Base-by-base conservation (phyloP, 2,797 vertebrate genomes). In the Alosa sapidissima region DNA sequence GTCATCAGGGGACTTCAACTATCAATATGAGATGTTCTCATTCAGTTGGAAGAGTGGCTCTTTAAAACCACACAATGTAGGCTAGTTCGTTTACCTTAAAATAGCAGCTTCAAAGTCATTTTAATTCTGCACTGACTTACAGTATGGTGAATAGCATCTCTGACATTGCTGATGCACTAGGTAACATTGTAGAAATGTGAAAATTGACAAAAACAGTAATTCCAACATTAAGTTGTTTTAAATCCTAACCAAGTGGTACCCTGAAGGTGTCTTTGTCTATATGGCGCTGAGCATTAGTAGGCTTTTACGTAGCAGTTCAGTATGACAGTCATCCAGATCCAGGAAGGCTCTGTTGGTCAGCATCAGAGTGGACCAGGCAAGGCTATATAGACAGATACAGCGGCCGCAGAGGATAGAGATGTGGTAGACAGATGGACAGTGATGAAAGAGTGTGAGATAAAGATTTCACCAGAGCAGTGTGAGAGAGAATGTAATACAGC, bases 341-440 rank as follows among this genome's bases (percentile, higher is more conserved):
- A 0, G 16, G 72, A 19, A 72, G 41, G 16, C 41, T 78, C 36
- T 45, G 28, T 45, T n/a, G 68, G 36, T 16, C 52, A 19, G n/a
- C 41, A 47, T 72, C 28, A 72, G 4, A 28, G 19, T n/a, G 83
- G 41, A 24, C 28, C 41, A 21, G 84, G 41, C 81, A 52, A 21
- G 47, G 24, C 62, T 16, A 11, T 36, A 13, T 28, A 36, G 65
- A 81, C 82, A 33, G 81, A 68, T 84, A 81, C 14, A 81, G 68
- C 36, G 88, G 83, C 88, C 86, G 87, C 65, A 81, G 82, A 14
- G 72, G 58, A 83, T 82, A n/a, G 81, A 87, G 86, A 86, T 84
- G 58, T 62, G 58, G 86, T 49, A 86, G 85, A 88, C 87, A 90
- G 88, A 89, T 89, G 83, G 88, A 65, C 85, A 86, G 85, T 83